phyloP scores from a whole-genome alignment of 2,797 vertebrate genomes.

The Sciurus vulgaris region DNA sequence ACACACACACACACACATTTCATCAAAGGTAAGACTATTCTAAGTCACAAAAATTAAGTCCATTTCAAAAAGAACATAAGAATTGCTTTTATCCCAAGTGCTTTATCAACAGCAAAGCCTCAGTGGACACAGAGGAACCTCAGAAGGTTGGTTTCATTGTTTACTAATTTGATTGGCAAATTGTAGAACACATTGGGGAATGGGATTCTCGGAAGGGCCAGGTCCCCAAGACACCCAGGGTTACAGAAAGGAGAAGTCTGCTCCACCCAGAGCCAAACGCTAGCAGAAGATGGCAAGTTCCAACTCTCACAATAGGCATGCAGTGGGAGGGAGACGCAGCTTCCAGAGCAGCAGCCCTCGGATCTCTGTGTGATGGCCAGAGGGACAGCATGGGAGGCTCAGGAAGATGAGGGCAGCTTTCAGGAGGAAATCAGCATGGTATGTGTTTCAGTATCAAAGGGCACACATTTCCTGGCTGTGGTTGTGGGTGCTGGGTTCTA shows the following conservation, averaged over 20 bases:
- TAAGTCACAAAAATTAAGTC: not conserved
- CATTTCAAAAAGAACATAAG: not conserved
- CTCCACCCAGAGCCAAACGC: not conserved
- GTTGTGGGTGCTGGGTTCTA: not conserved
- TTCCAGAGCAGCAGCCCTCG: rapidly evolving
- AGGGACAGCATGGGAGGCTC: rapidly evolving
- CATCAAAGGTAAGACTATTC: not conserved
- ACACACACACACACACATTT: not conserved
- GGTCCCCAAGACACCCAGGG: not conserved
- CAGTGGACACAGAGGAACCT: not conserved
- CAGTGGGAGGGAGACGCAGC: too few species aligned
- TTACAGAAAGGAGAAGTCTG: not conserved
- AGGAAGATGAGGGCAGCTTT: rapidly evolving
- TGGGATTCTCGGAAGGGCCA: not conserved
- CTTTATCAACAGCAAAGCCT: not conserved
- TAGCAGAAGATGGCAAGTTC: not conserved
- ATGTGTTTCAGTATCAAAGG: not conserved
- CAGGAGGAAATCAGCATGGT: not conserved
- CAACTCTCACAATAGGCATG: not conserved
- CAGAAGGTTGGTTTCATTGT: not conserved
- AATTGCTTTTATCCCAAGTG: not conserved
- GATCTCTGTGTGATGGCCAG: too few species aligned
- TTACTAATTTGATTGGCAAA: not conserved
- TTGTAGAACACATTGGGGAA: not conserved
- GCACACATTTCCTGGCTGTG: not conserved